A percentile compares a stretch with the other conserved stretches of the same genome.
Evolutionary conservation across 2,888 invertebrate genomes (phyloP).

Genomic region (Tiliacea aurago): DNA sequence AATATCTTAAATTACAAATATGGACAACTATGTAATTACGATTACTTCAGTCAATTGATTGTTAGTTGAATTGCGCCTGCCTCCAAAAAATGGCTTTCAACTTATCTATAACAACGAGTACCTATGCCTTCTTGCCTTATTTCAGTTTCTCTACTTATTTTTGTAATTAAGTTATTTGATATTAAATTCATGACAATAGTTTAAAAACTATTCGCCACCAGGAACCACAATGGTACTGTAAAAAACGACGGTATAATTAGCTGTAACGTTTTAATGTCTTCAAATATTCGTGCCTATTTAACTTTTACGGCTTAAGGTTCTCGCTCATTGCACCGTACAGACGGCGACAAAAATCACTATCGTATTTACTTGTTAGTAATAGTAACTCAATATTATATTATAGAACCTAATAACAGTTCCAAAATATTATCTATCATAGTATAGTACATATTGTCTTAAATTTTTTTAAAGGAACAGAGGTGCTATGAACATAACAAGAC

Average conservation of each 20-base stretch:
- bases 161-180: conserved; percentile 17
- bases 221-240: conserved; percentile 33
- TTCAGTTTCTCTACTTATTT: too few relatives aligned
- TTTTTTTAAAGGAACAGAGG: neutral
- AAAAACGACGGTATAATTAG: conserved; percentile 45
- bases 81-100: neutral
- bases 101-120: neutral
- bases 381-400: neutral
- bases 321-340: neutral
- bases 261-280: conserved; percentile 50
- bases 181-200: conserved; percentile 33
- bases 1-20: conserved; percentile 1
- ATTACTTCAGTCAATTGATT: neutral
- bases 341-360: neutral
- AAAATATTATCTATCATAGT: neutral
- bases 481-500: neutral
- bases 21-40: neutral
- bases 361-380: neutral
- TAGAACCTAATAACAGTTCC: neutral
- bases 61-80: neutral
- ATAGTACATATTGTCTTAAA: neutral
- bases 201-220: conserved; percentile 35
- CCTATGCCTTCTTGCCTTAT: too few relatives aligned
- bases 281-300: conserved; percentile 52
- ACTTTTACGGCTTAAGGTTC: conserved; percentile 29